Conservation (phyloP, 2,888 invertebrate genomes). For the Brachyopa scutellaris region DNA sequence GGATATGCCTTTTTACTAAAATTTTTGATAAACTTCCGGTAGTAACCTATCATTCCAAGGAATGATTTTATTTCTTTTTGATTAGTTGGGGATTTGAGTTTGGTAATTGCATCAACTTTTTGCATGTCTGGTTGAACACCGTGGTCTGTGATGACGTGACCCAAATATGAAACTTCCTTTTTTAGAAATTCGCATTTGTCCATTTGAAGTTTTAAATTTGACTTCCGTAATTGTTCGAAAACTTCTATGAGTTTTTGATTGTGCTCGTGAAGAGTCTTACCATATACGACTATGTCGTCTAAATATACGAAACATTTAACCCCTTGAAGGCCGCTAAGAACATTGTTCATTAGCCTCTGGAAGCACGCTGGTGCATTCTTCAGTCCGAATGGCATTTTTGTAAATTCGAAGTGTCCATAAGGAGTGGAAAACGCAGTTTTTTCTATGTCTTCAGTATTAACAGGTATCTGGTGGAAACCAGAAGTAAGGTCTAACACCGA, state of each 20-base stretch:
- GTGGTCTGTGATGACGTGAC: background rate
- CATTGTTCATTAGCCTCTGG: background rate
- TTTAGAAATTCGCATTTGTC: background rate
- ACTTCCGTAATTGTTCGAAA: background rate
- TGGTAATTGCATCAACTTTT: too few relatives aligned
- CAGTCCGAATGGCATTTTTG: background rate
- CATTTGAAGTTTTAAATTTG: background rate
- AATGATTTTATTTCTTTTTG: too few relatives aligned
- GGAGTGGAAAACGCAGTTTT: slow-evolving; percentile 31
- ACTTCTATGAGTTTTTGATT: background rate
- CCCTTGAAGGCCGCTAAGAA: background rate
- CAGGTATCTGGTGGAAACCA: background rate
- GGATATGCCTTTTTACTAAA: background rate
- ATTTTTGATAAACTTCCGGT: slow-evolving; percentile 17
- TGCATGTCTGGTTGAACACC: too few relatives aligned
- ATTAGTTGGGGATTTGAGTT: too few relatives aligned
- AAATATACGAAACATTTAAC: background rate
- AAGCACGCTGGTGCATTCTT: background rate
- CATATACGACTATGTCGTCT: background rate
- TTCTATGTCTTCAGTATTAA: slow-evolving; percentile 23
- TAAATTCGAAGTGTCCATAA: background rate
- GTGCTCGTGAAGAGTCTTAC: background rate
- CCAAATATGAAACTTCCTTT: background rate
- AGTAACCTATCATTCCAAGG: background rate
- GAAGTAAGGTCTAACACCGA: background rate